Conservation (phyloP, 2,797 vertebrate species). For the Triplophysa bombifrons region DNA sequence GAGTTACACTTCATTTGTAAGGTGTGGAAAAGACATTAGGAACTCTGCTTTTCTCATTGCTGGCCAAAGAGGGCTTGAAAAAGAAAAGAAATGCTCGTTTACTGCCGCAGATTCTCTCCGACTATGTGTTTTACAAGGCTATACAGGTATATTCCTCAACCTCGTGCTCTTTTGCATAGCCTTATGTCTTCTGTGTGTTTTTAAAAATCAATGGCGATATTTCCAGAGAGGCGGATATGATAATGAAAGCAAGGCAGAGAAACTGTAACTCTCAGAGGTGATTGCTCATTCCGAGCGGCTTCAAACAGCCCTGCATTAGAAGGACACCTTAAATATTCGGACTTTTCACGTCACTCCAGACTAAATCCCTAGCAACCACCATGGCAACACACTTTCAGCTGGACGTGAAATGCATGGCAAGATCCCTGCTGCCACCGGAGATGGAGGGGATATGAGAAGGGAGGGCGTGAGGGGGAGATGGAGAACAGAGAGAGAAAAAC, state of each 20-base stretch:
- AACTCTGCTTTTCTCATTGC: slow-evolving; percentile 25
- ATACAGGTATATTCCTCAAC: slow-evolving; percentile 15
- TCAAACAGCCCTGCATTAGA: slow-evolving; percentile 74
- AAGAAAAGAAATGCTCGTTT: background rate
- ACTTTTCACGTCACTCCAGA: slow-evolving; percentile 77
- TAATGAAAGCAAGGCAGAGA: slow-evolving; percentile 65
- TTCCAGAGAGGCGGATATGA: slow-evolving; percentile 65
- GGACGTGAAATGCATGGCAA: slow-evolving; percentile 84
- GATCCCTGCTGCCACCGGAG: slow-evolving; percentile 70
- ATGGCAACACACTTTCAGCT: slow-evolving; percentile 80
- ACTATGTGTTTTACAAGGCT: background rate
- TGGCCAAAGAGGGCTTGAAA: background rate
- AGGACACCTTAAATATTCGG: slow-evolving; percentile 86
- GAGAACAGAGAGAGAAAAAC: slow-evolving; percentile 50
- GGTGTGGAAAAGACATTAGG: slow-evolving; percentile 45
- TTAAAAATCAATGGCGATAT: slow-evolving; percentile 70
- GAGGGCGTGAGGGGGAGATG: slow-evolving; percentile 38
- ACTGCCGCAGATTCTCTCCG: background rate
- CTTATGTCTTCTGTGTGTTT: slow-evolving; percentile 59
- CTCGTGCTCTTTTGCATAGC: slow-evolving; percentile 10
- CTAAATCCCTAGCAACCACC: slow-evolving; percentile 86
- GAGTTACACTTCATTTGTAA: slow-evolving; percentile 42
- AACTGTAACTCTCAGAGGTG: slow-evolving; percentile 58
- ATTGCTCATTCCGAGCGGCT: slow-evolving; percentile 73
- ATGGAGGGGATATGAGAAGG: slow-evolving; percentile 7